Conservation (phyloP, 2,888 invertebrate genomes). For the Asteroscopus sphinx region DNA sequence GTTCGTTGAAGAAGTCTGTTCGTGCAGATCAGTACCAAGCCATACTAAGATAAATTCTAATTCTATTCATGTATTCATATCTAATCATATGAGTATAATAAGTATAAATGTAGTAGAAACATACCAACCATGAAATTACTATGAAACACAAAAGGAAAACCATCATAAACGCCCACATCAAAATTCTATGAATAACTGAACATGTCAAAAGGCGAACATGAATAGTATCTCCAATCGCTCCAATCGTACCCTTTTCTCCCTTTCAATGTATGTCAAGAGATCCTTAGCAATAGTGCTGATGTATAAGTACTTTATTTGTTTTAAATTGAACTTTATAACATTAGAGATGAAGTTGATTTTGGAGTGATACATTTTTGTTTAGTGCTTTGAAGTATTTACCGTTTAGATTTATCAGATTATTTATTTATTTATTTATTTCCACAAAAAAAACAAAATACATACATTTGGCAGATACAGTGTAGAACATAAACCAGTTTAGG, state of each 20-base stretch:
- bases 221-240: conserved; percentile 78
- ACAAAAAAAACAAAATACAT: no score
- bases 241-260: conserved; percentile 69
- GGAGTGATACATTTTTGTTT: not conserved
- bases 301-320: conserved; percentile 6
- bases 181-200: conserved; percentile 83
- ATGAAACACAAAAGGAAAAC: conserved; percentile 44
- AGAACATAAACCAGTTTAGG: no score
- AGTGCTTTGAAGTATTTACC: conserved; percentile 51
- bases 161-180: conserved; percentile 64
- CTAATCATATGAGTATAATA: no score
- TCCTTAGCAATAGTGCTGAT: conserved; percentile 61
- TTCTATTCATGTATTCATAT: no score
- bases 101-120: no score
- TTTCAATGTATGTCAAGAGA: conserved; percentile 62
- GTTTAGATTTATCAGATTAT: conserved; percentile 59
- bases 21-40: no score
- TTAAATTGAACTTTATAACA: conserved; percentile 15
- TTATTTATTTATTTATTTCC: no score
- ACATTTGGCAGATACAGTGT: no score
- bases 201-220: conserved; percentile 72
- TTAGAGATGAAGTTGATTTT: conserved; percentile 7
- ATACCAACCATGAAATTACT: conserved; percentile 4
- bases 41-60: no score
- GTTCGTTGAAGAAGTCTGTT: no score